Percentiles rank a stretch among this genome's conserved stretches.
Conservation (phyloP, 2,888 invertebrate genomes). For the Drosophila affinis region DNA sequence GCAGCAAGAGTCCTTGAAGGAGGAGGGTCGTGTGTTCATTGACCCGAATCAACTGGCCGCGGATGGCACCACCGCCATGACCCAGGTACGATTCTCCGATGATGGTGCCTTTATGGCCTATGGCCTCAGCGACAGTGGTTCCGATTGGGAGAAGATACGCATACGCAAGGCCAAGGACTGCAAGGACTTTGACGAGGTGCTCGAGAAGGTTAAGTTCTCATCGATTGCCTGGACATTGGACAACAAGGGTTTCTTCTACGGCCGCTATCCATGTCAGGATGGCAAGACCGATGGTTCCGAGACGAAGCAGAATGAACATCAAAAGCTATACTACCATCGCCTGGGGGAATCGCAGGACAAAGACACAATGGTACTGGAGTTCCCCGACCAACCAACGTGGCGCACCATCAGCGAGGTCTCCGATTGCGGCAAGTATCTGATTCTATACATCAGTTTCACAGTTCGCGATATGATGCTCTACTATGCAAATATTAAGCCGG, state of each 20-base stretch:
- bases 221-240: constrained; percentile 97
- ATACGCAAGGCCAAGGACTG: constrained; percentile 89
- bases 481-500: constrained; percentile 90
- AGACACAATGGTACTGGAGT: constrained; percentile 94
- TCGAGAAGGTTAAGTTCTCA: constrained; percentile 96
- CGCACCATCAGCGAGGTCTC: constrained; percentile 94
- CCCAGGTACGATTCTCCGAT: constrained; percentile 91
- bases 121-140: constrained; percentile 95
- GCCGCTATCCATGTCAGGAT: constrained; percentile 91
- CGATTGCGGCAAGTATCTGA: constrained; percentile 95
- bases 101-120: constrained; percentile 96
- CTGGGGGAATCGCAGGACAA: constrained; percentile 93
- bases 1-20: constrained; percentile 91
- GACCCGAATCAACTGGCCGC: constrained; percentile 96
- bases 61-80: constrained; percentile 94
- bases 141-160: constrained; percentile 97
- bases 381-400: constrained; percentile 95
- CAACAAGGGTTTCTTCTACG: constrained; percentile 97
- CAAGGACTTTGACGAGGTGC: constrained; percentile 92
- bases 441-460: constrained; percentile 92
- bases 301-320: constrained; percentile 92
- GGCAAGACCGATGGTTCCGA: constrained; percentile 96
- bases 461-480: constrained; percentile 94
- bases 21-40: constrained; percentile 92
- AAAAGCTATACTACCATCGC: constrained; percentile 96